Conservation (phyloP, 2,888 invertebrate species). For the Phalera bucephala region DNA sequence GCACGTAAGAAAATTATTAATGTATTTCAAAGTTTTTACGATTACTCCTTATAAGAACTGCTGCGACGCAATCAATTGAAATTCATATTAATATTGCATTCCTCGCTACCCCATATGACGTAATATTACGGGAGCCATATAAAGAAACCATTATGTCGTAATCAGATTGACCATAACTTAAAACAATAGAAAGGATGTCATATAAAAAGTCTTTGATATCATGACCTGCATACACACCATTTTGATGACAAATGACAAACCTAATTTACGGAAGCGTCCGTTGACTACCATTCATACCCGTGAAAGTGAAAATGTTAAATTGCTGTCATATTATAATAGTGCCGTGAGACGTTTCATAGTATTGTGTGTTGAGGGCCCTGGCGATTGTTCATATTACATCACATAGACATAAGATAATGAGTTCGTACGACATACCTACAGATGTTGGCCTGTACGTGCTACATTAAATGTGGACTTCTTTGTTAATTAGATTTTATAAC, state of each 20-base stretch:
- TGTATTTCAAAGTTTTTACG: no score
- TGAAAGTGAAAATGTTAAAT: conserved; percentile 70
- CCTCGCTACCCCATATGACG: conserved; percentile 23
- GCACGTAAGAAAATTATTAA: no score
- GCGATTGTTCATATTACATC: conserved; percentile 44
- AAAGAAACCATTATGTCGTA: conserved; percentile 31
- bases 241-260: conserved; percentile 25
- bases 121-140: conserved; percentile 34
- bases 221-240: conserved; percentile 24
- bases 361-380: conserved; percentile 39
- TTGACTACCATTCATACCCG: conserved; percentile 42
- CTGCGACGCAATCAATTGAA: no score
- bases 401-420: no score
- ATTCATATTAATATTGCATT: conserved; percentile 30
- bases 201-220: conserved; percentile 10
- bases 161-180: conserved; percentile 28
- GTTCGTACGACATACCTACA: no score
- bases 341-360: conserved; percentile 66
- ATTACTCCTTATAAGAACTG: no score
- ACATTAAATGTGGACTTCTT: no score
- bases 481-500: no score
- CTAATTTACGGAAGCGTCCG: conserved; percentile 42
- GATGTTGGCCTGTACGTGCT: no score
- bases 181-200: conserved; percentile 33
- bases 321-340: conserved; percentile 48